Base-by-base conservation (phyloP, 2,797 vertebrate species). In the Brachyrhaphis roseni region DNA sequence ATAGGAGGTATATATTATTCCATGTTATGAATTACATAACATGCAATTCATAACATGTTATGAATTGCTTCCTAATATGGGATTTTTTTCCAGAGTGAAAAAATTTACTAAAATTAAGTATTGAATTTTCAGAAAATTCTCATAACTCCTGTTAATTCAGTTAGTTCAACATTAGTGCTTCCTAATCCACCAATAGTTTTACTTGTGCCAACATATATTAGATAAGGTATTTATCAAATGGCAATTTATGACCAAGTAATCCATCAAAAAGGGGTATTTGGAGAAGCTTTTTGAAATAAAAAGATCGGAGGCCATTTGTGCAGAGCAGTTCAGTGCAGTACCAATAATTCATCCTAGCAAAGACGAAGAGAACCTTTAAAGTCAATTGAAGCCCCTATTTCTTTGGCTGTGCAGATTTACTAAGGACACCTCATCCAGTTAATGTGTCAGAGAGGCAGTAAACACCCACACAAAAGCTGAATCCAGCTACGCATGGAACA, bases 141-240 rank as follows among this genome's bases (percentile, higher is more conserved):
- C 43, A 85, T 72, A 51, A 47, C 72, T 72, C 41, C 75, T 47
- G 18, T 45, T 79, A 87, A 91, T 80, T 88, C 77, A 83, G 55
- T 88, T 86, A 88, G 23, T 76, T 49, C 51, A 68, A 31, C 11
- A 26, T 5, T 12, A 41, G 36, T 68, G 36, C 20, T 68, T 26
- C 64, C 68, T 83, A 87, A 88, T 89, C 59, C 74, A 82, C 83
- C 51, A 78, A 81, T 72, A 89, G 76, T 76, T 86, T 89, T 76
- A 85, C 72, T 76, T 83, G 85, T 78, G 80, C 86, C 31, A 53
- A 82, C 66, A 78, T 59, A 75, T 82, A 88, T 90, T 78, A 36
- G 57, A 91, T 87, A 84, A 26, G 77, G 47, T 79, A 78, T 49
- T 86, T 76, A 80, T 82, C 49, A 57, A 66, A 84, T 77, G 66